phyloP scores from a whole-genome alignment of 2,797 vertebrate genomes.

The Bovichtus diacanthus region DNA sequence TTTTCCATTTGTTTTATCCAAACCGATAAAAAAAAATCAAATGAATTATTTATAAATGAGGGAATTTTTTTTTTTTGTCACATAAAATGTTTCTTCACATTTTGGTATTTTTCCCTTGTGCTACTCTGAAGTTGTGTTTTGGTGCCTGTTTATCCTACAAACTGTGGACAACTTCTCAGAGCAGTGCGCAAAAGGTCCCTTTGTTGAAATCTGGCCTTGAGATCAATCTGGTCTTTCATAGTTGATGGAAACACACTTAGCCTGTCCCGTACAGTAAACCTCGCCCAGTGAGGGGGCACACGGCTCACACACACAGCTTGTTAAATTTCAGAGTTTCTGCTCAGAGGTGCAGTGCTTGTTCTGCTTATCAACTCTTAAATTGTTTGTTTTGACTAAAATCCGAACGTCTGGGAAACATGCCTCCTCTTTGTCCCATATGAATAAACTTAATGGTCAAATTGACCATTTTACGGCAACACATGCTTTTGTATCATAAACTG shows the following conservation, averaged over 20 bases:
- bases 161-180: constrained; percentile 8
- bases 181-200: constrained; percentile 9
- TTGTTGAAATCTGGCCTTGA: constrained; percentile 18
- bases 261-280: constrained; percentile 17
- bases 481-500: neutral
- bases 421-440: neutral
- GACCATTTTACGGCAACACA: neutral
- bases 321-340: constrained; percentile 14
- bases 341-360: neutral
- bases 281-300: neutral
- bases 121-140: neutral
- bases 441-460: neutral
- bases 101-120: neutral
- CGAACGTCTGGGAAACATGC: constrained; percentile 25
- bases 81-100: no score
- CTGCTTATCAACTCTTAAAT: constrained; percentile 27
- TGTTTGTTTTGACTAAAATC: constrained; percentile 39
- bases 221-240: constrained; percentile 27
- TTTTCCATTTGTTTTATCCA: no score
- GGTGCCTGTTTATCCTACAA: neutral
- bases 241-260: constrained; percentile 30
- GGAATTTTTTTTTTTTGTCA: no score
- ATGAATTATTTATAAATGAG: no score
- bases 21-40: no score
- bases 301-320: constrained; percentile 16